Evolutionary conservation across 2,888 invertebrate genomes (phyloP).

Genomic region (Melipona beecheii): DNA sequence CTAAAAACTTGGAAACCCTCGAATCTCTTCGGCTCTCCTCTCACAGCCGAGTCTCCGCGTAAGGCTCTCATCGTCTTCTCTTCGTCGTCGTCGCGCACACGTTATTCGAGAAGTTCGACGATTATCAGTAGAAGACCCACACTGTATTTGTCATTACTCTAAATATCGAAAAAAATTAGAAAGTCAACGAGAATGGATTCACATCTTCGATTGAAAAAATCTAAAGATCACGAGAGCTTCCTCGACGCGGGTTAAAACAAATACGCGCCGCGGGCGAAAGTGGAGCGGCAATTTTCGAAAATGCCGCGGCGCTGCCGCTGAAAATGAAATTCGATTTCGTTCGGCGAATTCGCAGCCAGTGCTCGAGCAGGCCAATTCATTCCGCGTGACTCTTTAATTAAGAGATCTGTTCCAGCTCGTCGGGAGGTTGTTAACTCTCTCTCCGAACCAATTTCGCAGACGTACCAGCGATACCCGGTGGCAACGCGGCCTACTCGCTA

Average conservation of each 20-base stretch:
- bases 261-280: background rate
- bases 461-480: conserved; percentile 18
- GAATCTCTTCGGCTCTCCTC: too few species aligned
- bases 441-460: conserved; percentile 43
- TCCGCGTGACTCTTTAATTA: conserved; percentile 50
- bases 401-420: conserved; percentile 39
- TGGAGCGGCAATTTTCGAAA: background rate
- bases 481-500: conserved; percentile 2
- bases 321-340: background rate
- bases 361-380: conserved; percentile 31
- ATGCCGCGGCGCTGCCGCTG: background rate
- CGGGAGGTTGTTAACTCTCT: conserved; percentile 29
- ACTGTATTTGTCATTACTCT: too few species aligned
- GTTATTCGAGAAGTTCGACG: conserved; percentile 14
- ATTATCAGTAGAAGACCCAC: background rate
- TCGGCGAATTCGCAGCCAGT: background rate
- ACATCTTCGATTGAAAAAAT: background rate
- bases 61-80: conserved; percentile 1
- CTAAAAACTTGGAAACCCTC: too few species aligned
- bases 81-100: background rate
- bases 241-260: background rate
- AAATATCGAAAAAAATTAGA: too few species aligned
- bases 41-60: too few species aligned
- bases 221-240: background rate
- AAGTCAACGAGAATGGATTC: too few species aligned